Evolutionary conservation across 92 coral and sea anemone genomes (phyloP).

Genomic region (Muricea muricata): DNA sequence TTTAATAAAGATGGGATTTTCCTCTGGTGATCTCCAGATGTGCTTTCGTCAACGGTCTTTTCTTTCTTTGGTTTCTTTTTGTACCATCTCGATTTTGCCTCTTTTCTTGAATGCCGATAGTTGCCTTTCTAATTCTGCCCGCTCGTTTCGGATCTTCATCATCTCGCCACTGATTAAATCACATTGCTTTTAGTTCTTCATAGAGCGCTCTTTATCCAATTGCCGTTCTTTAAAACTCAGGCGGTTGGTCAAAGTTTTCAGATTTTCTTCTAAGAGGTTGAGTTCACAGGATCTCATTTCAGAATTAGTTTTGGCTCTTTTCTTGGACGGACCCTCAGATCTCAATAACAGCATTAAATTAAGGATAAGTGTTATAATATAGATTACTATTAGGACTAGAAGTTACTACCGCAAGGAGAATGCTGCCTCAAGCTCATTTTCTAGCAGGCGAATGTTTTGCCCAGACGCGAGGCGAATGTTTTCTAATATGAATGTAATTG

Average conservation of each 20-base stretch:
- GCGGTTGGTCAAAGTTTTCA: slow-evolving; percentile 49
- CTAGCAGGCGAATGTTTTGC: too few relatives aligned
- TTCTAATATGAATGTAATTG: too few relatives aligned
- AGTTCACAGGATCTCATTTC: slow-evolving; percentile 60
- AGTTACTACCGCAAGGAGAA: too few relatives aligned
- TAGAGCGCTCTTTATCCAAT: slow-evolving; percentile 52
- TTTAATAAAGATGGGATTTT: background rate
- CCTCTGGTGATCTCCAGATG: background rate
- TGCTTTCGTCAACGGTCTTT: background rate
- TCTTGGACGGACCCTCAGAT: slow-evolving; percentile 37
- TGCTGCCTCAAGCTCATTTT: too few relatives aligned
- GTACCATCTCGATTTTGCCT: slow-evolving; percentile 53
- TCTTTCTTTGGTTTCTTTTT: slow-evolving; percentile 19
- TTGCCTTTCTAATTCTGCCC: slow-evolving; percentile 39
- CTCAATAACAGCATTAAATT: too few relatives aligned
- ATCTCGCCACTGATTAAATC: slow-evolving; percentile 51
- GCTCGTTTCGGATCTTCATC: slow-evolving; percentile 46
- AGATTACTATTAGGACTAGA: too few relatives aligned
- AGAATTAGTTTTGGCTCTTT: slow-evolving; percentile 49
- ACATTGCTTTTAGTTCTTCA: slow-evolving; percentile 53
- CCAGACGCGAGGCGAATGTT: too few relatives aligned
- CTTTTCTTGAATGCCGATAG: slow-evolving; percentile 54
- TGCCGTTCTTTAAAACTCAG: slow-evolving; percentile 56
- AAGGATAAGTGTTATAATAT: too few relatives aligned
- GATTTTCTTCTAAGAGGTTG: slow-evolving; percentile 51